Evolutionary conservation across 2,888 invertebrate species (phyloP).

Genomic region (Icerya purchasi): DNA sequence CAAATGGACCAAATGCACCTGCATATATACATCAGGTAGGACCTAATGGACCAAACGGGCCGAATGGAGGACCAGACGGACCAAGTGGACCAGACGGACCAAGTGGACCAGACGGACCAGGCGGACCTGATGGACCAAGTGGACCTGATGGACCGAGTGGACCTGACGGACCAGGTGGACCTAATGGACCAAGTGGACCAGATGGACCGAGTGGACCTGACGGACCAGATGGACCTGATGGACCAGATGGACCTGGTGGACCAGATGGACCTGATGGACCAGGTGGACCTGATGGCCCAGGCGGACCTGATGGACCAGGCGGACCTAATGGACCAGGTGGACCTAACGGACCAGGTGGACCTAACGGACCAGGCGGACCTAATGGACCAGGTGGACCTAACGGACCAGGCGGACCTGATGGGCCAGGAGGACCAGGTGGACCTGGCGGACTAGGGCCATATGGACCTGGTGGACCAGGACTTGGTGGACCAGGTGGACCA

Average conservation of each 20-base stretch:
- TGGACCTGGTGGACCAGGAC: too few species aligned
- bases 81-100: slow-evolving; percentile 20
- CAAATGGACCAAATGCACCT: neutral
- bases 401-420: slow-evolving; percentile 8
- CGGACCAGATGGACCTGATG: slow-evolving; percentile 11
- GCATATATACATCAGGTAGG: neutral
- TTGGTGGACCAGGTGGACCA: too few species aligned
- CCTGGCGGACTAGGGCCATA: slow-evolving; percentile 6
- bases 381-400: slow-evolving; percentile 6
- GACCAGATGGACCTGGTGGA: neutral
- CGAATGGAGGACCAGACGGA: slow-evolving; percentile 9
- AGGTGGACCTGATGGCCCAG: slow-evolving; percentile 2
- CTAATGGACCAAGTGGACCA: neutral
- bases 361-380: slow-evolving; percentile 3
- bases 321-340: slow-evolving; percentile 9
- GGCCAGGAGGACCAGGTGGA: slow-evolving; percentile 10
- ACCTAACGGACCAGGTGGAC: slow-evolving; percentile 1
- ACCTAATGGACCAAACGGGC: neutral
- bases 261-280: neutral
- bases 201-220: slow-evolving; percentile 24
- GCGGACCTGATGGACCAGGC: slow-evolving; percentile 4
- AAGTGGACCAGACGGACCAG: neutral
- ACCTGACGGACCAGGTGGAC: too few species aligned
- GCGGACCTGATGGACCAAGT: neutral
- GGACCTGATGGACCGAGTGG: too few species aligned